Evolutionary conservation across 1,140 invertebrate genomes (phyloP).

Genomic region (Pseudomyrmex pallidus): DNA sequence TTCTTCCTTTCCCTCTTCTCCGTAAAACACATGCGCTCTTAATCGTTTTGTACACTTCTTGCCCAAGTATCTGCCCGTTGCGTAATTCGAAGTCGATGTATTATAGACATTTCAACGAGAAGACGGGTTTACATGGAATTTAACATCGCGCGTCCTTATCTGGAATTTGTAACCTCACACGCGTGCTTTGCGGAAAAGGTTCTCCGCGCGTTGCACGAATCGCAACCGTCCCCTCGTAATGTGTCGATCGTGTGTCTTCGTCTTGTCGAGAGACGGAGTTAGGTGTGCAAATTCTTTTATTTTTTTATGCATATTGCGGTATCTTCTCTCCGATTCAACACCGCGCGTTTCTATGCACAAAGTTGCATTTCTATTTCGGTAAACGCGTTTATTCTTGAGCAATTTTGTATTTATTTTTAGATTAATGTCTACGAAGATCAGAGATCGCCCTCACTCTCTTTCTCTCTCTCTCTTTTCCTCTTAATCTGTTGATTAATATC

Average conservation of each 20-base stretch:
- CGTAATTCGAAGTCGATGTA: conserved; percentile 24
- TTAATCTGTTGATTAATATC: conserved; percentile 1
- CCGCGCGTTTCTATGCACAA: too few relatives aligned
- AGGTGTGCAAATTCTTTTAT: neutral
- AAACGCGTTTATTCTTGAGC: neutral
- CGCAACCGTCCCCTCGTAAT: neutral
- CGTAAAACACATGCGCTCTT: too few relatives aligned
- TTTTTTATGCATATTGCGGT: conserved; percentile 18
- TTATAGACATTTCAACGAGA: conserved; percentile 34
- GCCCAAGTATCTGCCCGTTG: neutral
- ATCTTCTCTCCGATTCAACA: neutral
- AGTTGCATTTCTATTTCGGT: neutral
- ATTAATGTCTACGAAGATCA: too few relatives aligned
- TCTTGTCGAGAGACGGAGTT: neutral
- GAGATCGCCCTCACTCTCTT: too few relatives aligned
- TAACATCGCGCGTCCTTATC: conserved; percentile 34
- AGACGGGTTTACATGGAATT: conserved; percentile 25
- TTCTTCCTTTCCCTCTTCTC: too few relatives aligned
- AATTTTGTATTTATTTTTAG: neutral
- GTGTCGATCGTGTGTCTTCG: conserved; percentile 15
- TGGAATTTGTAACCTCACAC: conserved; percentile 46
- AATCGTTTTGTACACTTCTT: neutral
- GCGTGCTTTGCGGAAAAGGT: conserved; percentile 13
- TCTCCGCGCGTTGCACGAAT: neutral
- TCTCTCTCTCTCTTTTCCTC: neutral